Evolutionary conservation across 2,113 vertebrate species (phyloP).

Genomic region (Anoplopoma fimbria): DNA sequence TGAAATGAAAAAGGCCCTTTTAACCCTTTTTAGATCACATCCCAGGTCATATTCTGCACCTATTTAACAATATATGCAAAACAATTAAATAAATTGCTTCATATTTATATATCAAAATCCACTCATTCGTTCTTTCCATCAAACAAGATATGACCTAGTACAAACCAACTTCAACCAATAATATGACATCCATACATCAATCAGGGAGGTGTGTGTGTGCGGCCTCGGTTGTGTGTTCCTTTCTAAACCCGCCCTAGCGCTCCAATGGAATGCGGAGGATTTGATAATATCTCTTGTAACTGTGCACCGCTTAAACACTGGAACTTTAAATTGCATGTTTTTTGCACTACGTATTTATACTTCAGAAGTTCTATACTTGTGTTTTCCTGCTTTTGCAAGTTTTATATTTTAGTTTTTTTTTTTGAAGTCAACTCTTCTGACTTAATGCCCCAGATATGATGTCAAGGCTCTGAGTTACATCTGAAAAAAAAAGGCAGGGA

Average conservation of each 20-base stretch:
- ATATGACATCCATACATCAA: too few species aligned
- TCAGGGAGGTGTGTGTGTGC: too few species aligned
- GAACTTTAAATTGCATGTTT: not conserved
- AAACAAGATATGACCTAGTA: not conserved
- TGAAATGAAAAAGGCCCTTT: too few species aligned
- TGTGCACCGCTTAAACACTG: not conserved
- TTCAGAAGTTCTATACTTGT: constrained; percentile 1
- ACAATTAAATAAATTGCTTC: too few species aligned
- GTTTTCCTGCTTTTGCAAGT: not conserved
- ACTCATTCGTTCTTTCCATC: too few species aligned
- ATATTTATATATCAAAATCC: too few species aligned
- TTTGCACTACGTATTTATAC: not conserved
- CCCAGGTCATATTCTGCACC: not conserved
- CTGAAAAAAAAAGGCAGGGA: not conserved
- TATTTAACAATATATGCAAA: too few species aligned
- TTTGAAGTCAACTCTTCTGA: not conserved
- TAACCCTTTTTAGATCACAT: not conserved
- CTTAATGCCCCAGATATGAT: not conserved
- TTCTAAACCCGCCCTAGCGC: too few species aligned
- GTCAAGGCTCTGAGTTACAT: not conserved
- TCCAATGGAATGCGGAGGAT: not conserved
- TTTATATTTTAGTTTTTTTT: not conserved
- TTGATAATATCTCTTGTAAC: not conserved
- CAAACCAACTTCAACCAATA: not conserved
- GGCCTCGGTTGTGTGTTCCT: too few species aligned